phyloP scores from a whole-genome alignment of 2,113 vertebrate species.

The Oceanites oceanicus region DNA sequence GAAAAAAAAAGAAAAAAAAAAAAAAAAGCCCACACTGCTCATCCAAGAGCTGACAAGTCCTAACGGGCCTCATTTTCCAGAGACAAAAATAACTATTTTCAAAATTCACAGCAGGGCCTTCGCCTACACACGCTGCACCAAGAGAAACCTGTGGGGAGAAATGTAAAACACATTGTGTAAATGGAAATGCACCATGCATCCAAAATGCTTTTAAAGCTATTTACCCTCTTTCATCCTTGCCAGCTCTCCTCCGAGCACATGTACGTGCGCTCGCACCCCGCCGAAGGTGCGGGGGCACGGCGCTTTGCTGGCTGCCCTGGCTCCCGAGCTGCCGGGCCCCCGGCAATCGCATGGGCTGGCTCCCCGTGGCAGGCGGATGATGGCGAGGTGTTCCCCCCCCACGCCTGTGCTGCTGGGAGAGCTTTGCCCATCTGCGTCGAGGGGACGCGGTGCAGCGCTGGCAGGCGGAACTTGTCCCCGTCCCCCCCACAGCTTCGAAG shows the following conservation, averaged over 20 bases:
- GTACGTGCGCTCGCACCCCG: neutral
- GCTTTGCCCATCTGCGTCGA: neutral
- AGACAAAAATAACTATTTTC: slow-evolving; percentile 85
- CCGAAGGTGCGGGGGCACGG: neutral
- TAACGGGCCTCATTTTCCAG: slow-evolving; percentile 82
- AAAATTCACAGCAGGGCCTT: slow-evolving; percentile 85
- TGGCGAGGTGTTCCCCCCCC: neutral
- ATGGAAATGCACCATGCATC: slow-evolving; percentile 62
- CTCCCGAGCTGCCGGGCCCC: neutral
- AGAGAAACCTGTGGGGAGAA: slow-evolving; percentile 79
- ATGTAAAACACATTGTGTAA: slow-evolving; percentile 76
- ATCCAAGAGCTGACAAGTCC: slow-evolving; percentile 81
- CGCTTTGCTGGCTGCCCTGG: neutral
- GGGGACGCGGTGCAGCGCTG: neutral
- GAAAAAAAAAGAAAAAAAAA: neutral
- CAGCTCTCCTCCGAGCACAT: neutral
- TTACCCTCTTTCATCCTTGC: slow-evolving; percentile 24
- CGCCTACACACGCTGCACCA: slow-evolving; percentile 78
- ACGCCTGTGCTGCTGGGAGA: neutral
- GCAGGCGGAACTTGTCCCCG: neutral
- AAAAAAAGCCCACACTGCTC: slow-evolving; percentile 71
- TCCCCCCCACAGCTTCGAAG: fast-evolving
- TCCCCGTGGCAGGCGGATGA: neutral
- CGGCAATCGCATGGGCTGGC: neutral
- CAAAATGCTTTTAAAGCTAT: slow-evolving; percentile 29